phyloP scores from a whole-genome alignment of 2,888 invertebrate genomes.

The Tribolium freemani region DNA sequence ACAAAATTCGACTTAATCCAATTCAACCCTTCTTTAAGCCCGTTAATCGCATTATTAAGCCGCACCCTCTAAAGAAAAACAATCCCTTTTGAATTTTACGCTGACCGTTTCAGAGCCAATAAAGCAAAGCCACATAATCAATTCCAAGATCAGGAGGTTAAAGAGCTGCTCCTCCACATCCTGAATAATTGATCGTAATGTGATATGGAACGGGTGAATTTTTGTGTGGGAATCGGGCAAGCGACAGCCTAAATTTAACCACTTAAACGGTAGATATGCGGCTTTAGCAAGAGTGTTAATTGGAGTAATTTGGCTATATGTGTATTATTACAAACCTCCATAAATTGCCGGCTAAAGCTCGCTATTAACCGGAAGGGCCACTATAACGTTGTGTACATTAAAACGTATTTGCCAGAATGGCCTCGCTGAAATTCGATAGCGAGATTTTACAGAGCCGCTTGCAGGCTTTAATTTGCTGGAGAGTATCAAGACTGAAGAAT shows the following conservation, averaged over 20 bases:
- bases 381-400: constrained; percentile 25
- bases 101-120: constrained; percentile 33
- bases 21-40: constrained; percentile 14
- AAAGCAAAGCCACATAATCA: constrained; percentile 38
- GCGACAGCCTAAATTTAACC: constrained; percentile 27
- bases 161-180: not conserved
- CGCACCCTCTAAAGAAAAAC: constrained; percentile 14
- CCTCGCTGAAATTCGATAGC: constrained; percentile 7
- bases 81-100: constrained; percentile 20
- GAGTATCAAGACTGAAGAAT: too few species aligned
- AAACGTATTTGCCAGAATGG: constrained; percentile 15
- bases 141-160: constrained; percentile 16
- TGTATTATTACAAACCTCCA: constrained; percentile 36
- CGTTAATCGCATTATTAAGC: constrained; percentile 22
- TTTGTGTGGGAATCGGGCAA: not conserved
- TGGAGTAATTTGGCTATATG: constrained; percentile 38
- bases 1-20: constrained; percentile 8
- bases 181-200: constrained; percentile 16
- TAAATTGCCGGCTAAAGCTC: constrained; percentile 36
- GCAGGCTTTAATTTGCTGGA: too few species aligned
- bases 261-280: constrained; percentile 32
- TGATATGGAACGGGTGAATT: not conserved
- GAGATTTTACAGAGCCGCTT: not conserved
- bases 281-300: constrained; percentile 33
- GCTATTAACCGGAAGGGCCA: constrained; percentile 37